Evolutionary conservation across 2,888 invertebrate species (phyloP).

Genomic region (Drosophila lacicola): DNA sequence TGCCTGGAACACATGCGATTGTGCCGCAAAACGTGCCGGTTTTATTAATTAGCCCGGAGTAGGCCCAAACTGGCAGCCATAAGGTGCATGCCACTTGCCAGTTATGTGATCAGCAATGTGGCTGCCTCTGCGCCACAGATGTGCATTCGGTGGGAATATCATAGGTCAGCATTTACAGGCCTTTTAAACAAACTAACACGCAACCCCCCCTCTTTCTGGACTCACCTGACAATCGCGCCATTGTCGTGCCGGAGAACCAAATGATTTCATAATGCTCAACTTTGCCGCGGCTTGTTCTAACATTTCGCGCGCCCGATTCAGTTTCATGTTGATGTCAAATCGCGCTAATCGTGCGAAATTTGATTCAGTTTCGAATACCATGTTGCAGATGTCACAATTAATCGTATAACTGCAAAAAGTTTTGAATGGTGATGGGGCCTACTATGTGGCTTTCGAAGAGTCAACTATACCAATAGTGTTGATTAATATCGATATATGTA

Average conservation of each 20-base stretch:
- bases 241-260: neutral
- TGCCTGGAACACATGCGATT: slow-evolving; percentile 39
- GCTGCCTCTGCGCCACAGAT: slow-evolving; percentile 23
- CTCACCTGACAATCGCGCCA: slow-evolving; percentile 2
- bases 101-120: slow-evolving; percentile 46
- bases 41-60: slow-evolving; percentile 67
- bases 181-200: neutral
- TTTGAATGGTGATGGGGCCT: neutral
- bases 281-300: neutral
- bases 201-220: neutral
- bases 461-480: neutral
- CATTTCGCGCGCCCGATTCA: neutral
- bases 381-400: neutral
- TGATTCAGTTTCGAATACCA: neutral
- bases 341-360: neutral
- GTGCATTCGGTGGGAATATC: slow-evolving; percentile 22
- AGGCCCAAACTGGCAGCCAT: slow-evolving; percentile 35
- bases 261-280: neutral
- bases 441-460: neutral
- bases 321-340: neutral
- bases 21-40: slow-evolving; percentile 61
- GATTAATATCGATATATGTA: neutral
- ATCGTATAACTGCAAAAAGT: neutral
- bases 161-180: slow-evolving; percentile 5
- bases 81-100: slow-evolving; percentile 46